Evolutionary conservation across 2,113 vertebrate species (phyloP).

Genomic region (Cathartes aura): DNA sequence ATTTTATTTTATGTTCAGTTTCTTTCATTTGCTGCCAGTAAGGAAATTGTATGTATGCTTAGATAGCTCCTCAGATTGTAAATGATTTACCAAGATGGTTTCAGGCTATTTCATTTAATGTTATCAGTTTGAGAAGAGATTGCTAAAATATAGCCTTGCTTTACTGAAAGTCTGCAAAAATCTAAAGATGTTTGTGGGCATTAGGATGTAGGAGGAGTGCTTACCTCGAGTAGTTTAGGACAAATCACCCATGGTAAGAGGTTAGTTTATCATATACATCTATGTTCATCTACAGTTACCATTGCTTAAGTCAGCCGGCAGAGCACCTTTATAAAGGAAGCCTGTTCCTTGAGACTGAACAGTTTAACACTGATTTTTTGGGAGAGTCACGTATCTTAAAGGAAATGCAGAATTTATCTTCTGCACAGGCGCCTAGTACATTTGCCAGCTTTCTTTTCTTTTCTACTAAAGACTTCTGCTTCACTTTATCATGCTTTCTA

Average conservation of each 20-base stretch:
- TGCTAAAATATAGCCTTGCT: background rate
- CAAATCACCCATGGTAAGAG: background rate
- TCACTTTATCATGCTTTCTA: background rate
- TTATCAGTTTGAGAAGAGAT: slow-evolving; percentile 12
- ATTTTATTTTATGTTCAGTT: slow-evolving; percentile 20
- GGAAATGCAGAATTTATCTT: background rate
- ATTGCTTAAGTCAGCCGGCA: background rate
- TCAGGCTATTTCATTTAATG: slow-evolving; percentile 12
- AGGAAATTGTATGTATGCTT: background rate
- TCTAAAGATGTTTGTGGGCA: background rate
- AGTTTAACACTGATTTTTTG: background rate
- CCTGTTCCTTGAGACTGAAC: background rate
- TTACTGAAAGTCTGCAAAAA: slow-evolving; percentile 33
- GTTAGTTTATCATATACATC: slow-evolving; percentile 1
- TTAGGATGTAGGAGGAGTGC: background rate
- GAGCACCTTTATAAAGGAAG: background rate
- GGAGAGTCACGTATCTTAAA: background rate
- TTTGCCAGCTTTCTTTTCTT: slow-evolving; percentile 16
- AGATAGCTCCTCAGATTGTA: slow-evolving; percentile 26
- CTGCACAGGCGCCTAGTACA: background rate
- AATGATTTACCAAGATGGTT: slow-evolving; percentile 27
- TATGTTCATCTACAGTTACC: slow-evolving; percentile 7
- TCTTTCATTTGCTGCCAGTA: slow-evolving; percentile 34
- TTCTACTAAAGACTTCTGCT: background rate
- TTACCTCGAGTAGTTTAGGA: background rate